Conservation (phyloP, 2,113 vertebrate species). For the Paramormyrops kingsleyae region DNA sequence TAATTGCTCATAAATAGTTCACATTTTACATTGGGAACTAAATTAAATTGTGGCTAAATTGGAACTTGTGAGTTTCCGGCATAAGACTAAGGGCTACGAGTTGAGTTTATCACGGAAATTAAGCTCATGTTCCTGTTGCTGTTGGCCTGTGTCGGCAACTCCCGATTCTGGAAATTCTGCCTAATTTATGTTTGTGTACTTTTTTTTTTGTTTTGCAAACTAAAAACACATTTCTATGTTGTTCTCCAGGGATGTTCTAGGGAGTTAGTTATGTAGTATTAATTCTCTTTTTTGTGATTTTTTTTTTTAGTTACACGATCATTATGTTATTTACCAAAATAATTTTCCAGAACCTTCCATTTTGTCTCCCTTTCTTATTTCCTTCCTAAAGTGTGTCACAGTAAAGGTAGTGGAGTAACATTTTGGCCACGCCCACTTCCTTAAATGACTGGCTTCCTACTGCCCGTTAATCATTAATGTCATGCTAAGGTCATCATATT, state of each 20-base stretch:
- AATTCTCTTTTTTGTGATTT: not conserved
- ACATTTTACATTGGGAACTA: not conserved
- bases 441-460: not conserved
- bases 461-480: not conserved
- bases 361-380: not conserved
- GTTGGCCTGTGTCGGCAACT: not conserved
- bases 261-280: not conserved
- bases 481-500: conserved; percentile 1
- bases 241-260: not conserved
- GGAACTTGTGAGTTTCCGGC: not conserved
- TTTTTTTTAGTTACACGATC: not conserved
- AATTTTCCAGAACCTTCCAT: not conserved
- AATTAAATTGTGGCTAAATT: not conserved
- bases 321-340: not conserved
- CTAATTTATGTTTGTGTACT: not conserved
- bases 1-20: not conserved
- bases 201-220: not conserved
- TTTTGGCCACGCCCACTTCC: not conserved
- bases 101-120: not conserved
- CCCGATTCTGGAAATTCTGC: not conserved
- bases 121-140: not conserved
- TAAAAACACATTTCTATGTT: not conserved
- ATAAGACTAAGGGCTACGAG: not conserved
- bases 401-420: not conserved
- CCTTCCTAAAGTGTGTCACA: not conserved